phyloP scores from a whole-genome alignment of 2,113 vertebrate species.

The Elaphurus davidianus region DNA sequence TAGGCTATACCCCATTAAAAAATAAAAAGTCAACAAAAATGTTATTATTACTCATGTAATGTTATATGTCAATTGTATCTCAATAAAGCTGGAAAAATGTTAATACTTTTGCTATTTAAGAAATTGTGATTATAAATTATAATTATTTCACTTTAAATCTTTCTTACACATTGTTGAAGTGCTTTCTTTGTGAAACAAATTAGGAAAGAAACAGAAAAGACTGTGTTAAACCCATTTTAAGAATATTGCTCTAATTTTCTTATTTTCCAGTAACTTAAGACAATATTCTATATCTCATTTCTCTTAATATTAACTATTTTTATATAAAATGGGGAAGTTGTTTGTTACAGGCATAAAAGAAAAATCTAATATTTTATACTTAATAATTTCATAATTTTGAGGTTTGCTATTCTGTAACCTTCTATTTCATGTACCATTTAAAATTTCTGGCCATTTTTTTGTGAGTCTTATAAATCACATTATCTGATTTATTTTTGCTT shows the following conservation, averaged over 20 bases:
- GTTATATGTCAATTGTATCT: neutral
- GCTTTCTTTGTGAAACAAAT: conserved; percentile 17
- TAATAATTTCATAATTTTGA: neutral
- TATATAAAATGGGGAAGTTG: neutral
- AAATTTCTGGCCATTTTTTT: neutral
- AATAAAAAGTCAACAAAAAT: neutral
- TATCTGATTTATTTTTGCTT: neutral
- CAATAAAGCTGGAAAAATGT: neutral
- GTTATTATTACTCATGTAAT: neutral
- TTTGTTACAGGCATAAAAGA: neutral
- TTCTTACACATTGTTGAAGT: neutral
- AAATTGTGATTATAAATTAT: neutral
- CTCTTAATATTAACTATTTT: neutral
- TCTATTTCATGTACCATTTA: neutral
- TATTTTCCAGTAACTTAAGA: conserved; percentile 17
- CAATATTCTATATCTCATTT: neutral
- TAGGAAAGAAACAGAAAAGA: neutral
- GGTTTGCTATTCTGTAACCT: neutral
- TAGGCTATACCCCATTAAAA: neutral
- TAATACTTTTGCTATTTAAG: neutral
- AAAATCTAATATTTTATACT: neutral
- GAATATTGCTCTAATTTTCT: neutral
- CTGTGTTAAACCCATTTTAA: neutral
- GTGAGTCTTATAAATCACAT: neutral
- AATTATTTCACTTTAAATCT: neutral